Base-by-base conservation (phyloP, 1,140 invertebrate species). In the Pseudobourletiella spinata region DNA sequence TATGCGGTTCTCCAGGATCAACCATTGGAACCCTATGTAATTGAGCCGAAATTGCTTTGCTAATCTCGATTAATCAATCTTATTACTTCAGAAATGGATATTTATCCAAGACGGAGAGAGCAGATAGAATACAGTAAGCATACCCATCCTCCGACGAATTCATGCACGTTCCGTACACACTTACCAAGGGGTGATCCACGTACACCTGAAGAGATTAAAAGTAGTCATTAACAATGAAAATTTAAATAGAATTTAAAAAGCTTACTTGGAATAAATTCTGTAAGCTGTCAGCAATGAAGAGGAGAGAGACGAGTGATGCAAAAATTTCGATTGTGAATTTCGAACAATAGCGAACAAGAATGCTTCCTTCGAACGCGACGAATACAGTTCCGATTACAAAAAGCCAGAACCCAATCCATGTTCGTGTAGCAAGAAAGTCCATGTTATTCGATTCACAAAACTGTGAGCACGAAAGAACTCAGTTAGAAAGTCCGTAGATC, bases 251-350 rank as follows among this genome's bases (percentile, higher is more conserved):
- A n/a, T n/a, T 14, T 14, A 18, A 42, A 42, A 42, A 18, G 18
- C 35, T 14, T 42, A 42, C 35, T 18, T 42, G 14, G 35, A 42
- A 14, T 42, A 42, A 42, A 73, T 92, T 95, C 61, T 85, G 83
- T 55, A 91, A 79, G 39, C 87, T 87, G 74, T 94, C 91, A 58
- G 88, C 84, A 64, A 97, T 95, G 74, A 95, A 98, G 57, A 97
- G 85, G 39, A 95, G 76, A 1, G 92, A 93, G 67, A 97, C 96
- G 8, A 97, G 78, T 2, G 91, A 88, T 2, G 93, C 90, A 75
- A 98, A 98, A 35, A 98, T 95, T 75, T 98, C 95, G 75, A 98
- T 91, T 0, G 92, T 95, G 75, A 98, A 98, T 51, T 93, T 80
- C 0, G 94, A 95, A 65, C 98, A 89, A 48, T 89, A 82, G 66